A percentile compares a stretch with the other conserved stretches of the same genome.
phyloP scores from a whole-genome alignment of 92 coral and sea anemone genomes.

The Actinostola sp. region DNA sequence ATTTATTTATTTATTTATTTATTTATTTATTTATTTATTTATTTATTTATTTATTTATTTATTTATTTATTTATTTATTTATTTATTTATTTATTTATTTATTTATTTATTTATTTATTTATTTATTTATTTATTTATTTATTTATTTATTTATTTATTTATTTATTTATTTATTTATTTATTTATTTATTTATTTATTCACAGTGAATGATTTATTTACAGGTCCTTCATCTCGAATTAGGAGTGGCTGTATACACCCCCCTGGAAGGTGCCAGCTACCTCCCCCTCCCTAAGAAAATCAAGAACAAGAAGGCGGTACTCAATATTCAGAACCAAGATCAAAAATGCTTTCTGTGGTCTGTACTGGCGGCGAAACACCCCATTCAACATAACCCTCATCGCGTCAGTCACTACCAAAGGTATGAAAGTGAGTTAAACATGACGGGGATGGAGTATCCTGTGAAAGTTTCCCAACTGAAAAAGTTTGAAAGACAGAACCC shows the following conservation, averaged over 20 bases:
- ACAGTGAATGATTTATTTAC: no score
- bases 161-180: no score
- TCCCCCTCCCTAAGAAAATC: conserved; percentile 38
- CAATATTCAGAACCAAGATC: conserved; percentile 46
- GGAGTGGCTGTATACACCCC: conserved; percentile 38
- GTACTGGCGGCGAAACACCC: conserved; percentile 35
- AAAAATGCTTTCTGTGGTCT: conserved; percentile 49
- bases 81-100: no score
- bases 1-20: no score
- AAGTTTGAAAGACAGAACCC: conserved; percentile 38
- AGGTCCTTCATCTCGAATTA: conserved; percentile 41
- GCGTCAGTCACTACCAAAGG: conserved; percentile 24
- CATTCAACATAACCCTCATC: not conserved
- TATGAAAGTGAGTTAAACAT: conserved; percentile 33
- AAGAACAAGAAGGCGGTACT: conserved; percentile 57
- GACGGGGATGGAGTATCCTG: conserved; percentile 16
- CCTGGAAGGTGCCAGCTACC: conserved; percentile 45
- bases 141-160: no score
- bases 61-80: no score
- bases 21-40: no score
- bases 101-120: no score
- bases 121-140: no score
- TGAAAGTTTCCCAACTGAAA: conserved; percentile 3
- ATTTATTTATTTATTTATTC: no score
- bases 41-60: no score